Evolutionary conservation across 2,113 vertebrate genomes (phyloP), one percentile per base, ranked within the genome.

Genomic region (Zootoca vivipara): DNA sequence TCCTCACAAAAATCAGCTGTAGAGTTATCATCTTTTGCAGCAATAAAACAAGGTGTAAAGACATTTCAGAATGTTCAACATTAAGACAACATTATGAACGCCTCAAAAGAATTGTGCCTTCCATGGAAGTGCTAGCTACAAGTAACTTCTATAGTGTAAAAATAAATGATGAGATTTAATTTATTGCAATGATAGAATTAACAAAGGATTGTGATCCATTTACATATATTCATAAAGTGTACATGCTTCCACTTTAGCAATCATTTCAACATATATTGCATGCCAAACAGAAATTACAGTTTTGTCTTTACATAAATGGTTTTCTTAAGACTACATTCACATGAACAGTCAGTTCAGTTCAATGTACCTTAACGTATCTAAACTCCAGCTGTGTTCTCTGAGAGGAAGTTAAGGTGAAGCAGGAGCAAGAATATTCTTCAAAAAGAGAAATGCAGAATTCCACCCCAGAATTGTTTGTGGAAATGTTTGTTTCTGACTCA

Each of bases 31-130:
- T 82, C 89, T 90, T 83, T 77, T 83, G 79, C 62, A 83, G 73
- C 85, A 90, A 86, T 78, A 90, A 90, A 90, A 90, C 65, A 90
- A 90, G 73, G 80, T 86, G 79, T 73, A 89, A 89, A 89, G 42
- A 86, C 62, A 89, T 82, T 89, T 89, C 58, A 83, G 85, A 86
- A 90, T 64, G 13, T 40, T 82, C 80, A 83, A 28, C 12, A 28
- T 4, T 40, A 69, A 46, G 15, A 72, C 22, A 72, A 38, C 24
- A 38, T 42, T 78, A 73, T 38, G 42, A 78, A 28, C 75, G 33
- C 70, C 72, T 82, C n/a, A 67, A 69, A 81, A 46, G 35, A 90
- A 52, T 78, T 62, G 40, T 64, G 13, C 38, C 46, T n/a, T 89
- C 67, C 73, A 12, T 72, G 42, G 42, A 62, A 15, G 20, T 35